Percentiles rank a stretch among this genome's conserved stretches.
phyloP scores from a whole-genome alignment of 92 coral and sea anemone genomes.

The Umimayanthus chanpuru region DNA sequence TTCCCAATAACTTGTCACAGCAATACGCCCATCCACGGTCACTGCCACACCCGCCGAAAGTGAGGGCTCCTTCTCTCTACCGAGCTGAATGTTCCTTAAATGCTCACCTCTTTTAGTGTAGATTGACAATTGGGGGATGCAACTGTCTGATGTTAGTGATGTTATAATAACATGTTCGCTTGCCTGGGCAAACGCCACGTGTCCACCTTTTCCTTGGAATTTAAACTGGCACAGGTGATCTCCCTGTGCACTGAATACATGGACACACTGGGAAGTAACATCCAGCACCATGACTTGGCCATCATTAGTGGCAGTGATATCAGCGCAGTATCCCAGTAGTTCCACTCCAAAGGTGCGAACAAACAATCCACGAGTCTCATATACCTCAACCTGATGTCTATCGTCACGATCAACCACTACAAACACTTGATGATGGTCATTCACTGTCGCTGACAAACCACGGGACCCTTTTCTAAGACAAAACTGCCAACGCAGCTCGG shows the following conservation, averaged over 20 bases:
- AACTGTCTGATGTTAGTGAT: no score
- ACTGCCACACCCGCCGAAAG: slow-evolving; percentile 6
- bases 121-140: slow-evolving; percentile 17
- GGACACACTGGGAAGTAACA: background rate
- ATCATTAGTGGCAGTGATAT: slow-evolving; percentile 36
- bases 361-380: slow-evolving; percentile 40
- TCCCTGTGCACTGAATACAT: slow-evolving; percentile 47
- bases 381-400: slow-evolving; percentile 24
- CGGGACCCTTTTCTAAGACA: background rate
- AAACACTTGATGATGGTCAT: slow-evolving; percentile 27
- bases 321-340: background rate
- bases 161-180: slow-evolving; percentile 32
- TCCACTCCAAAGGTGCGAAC: slow-evolving; percentile 36
- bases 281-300: slow-evolving; percentile 38
- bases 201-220: background rate
- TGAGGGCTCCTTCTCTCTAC: background rate
- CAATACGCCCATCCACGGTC: slow-evolving; percentile 29
- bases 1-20: background rate
- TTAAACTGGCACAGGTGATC: slow-evolving; percentile 35
- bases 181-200: slow-evolving; percentile 32
- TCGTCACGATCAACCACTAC: background rate
- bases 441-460: background rate
- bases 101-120: slow-evolving; percentile 41
- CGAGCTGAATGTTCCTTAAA: background rate
- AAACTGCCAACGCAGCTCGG: background rate